Conservation (phyloP, 2,113 vertebrate genomes). For the Cinclus mexicanus region DNA sequence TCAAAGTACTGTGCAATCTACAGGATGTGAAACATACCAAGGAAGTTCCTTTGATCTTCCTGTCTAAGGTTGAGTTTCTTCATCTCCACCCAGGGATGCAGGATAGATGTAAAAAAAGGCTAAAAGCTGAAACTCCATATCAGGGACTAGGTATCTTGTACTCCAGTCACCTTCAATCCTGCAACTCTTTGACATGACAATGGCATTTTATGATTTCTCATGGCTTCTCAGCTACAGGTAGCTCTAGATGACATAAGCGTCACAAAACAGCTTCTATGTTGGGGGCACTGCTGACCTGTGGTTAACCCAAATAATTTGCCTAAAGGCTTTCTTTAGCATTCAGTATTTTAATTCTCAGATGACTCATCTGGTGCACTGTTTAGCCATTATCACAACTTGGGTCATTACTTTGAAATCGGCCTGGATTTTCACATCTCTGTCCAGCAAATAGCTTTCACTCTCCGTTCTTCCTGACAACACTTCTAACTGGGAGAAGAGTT, state of each 20-base stretch:
- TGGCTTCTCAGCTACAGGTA: background rate
- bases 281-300: background rate
- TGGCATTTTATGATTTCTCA: background rate
- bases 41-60: background rate
- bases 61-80: background rate
- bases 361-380: background rate
- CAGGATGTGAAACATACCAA: accelerated
- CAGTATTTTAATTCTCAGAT: background rate
- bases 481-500: background rate
- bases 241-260: background rate
- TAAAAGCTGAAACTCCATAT: background rate
- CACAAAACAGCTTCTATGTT: background rate
- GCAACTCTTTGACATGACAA: background rate
- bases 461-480: background rate
- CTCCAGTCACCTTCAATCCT: background rate
- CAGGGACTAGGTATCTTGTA: background rate
- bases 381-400: accelerated
- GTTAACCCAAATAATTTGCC: background rate
- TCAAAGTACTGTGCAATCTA: background rate
- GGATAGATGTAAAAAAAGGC: background rate
- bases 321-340: background rate
- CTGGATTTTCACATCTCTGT: background rate
- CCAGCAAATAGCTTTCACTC: background rate
- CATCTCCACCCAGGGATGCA: background rate
- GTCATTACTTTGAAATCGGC: background rate